Evolutionary conservation across 2,113 vertebrate species (phyloP).

Genomic region (Microcebus tavaratra): DNA sequence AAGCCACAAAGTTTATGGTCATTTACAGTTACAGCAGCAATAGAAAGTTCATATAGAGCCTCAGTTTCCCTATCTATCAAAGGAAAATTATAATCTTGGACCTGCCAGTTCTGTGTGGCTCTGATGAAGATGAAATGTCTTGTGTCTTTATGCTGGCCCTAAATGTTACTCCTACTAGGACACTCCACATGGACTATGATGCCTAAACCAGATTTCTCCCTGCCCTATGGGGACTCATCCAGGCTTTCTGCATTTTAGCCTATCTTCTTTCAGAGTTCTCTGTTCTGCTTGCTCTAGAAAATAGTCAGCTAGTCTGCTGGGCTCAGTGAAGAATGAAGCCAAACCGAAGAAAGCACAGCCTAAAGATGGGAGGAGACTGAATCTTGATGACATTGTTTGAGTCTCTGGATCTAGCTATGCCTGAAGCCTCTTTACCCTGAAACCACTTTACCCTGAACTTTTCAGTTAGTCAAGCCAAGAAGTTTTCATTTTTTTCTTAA

Average conservation of each 20-base stretch:
- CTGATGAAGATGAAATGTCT: background rate
- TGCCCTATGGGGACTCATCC: background rate
- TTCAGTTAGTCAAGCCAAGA: background rate
- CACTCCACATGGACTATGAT: background rate
- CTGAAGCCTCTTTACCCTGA: background rate
- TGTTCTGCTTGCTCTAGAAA: background rate
- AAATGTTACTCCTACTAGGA: background rate
- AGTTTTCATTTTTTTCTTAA: background rate
- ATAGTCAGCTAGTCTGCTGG: background rate
- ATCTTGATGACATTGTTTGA: background rate
- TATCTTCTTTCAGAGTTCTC: background rate
- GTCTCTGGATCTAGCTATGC: background rate
- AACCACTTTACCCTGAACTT: background rate
- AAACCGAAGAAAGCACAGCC: background rate
- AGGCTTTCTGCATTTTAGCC: background rate
- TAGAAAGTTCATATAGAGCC: background rate
- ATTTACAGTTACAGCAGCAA: background rate
- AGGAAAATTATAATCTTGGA: background rate
- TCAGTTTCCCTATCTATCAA: background rate
- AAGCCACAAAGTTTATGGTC: background rate
- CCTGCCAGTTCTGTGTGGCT: background rate
- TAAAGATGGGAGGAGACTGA: background rate
- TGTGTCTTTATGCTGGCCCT: background rate
- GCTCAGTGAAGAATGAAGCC: background rate
- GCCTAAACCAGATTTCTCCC: background rate